phyloP scores from a whole-genome alignment of 2,113 vertebrate species.

The Oenanthe oenanthe region DNA sequence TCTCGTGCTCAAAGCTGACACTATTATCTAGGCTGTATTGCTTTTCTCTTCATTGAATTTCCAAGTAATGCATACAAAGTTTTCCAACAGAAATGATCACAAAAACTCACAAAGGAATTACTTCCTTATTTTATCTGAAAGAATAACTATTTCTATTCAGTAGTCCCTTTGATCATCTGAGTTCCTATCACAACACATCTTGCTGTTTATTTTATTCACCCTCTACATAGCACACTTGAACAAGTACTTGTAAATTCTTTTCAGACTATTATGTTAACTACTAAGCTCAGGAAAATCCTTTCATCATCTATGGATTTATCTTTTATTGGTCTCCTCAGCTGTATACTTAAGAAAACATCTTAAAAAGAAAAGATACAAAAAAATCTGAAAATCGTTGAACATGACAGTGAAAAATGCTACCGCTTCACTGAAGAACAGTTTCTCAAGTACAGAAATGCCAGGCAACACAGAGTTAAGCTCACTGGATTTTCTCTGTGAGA shows the following conservation, averaged over 20 bases:
- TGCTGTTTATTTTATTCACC: constrained; percentile 73
- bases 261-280: constrained; percentile 65
- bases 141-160: constrained; percentile 69
- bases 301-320: constrained; percentile 58
- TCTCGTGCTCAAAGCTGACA: constrained; percentile 58
- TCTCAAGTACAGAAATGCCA: background rate
- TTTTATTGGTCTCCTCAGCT: constrained; percentile 48
- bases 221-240: constrained; percentile 40
- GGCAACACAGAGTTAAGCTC: constrained; percentile 50
- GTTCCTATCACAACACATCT: constrained; percentile 68
- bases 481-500: constrained; percentile 40
- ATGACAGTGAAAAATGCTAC: background rate
- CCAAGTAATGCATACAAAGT: constrained; percentile 64
- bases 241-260: constrained; percentile 67
- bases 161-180: constrained; percentile 70
- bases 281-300: constrained; percentile 63
- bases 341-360: constrained; percentile 54
- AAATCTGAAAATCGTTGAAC: constrained; percentile 28
- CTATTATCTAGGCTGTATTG: constrained; percentile 66
- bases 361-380: constrained; percentile 53
- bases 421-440: background rate
- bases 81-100: constrained; percentile 70
- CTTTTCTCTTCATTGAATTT: constrained; percentile 70
- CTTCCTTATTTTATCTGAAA: constrained; percentile 75
- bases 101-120: constrained; percentile 72